Conservation (phyloP, 2,888 invertebrate species). For the Cryptocephalus primarius region DNA sequence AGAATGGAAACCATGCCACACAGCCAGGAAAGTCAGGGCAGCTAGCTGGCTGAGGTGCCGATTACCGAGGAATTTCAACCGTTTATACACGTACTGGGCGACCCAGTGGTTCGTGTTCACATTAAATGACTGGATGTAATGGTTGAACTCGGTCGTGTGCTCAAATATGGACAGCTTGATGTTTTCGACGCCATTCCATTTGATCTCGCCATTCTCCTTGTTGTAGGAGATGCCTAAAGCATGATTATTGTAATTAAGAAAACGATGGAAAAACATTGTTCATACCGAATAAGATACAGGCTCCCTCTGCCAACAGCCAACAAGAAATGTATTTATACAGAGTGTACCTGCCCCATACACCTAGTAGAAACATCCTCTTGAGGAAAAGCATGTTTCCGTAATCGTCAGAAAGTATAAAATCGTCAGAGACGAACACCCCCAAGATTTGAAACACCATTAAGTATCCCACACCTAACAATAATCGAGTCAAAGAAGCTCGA, state of each 20-base stretch:
- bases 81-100: conserved; percentile 86
- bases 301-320: conserved; percentile 86
- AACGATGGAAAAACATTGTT: background rate
- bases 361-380: conserved; percentile 54
- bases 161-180: conserved; percentile 76
- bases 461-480: conserved; percentile 60
- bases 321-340: conserved; percentile 89
- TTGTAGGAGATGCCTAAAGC: conserved; percentile 74
- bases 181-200: conserved; percentile 87
- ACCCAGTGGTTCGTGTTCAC: conserved; percentile 94
- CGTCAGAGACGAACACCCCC: conserved; percentile 56
- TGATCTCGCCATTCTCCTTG: conserved; percentile 44
- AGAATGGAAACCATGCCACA: conserved; percentile 93
- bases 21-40: conserved; percentile 76
- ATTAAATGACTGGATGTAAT: conserved; percentile 87
- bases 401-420: conserved; percentile 57
- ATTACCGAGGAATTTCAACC: conserved; percentile 83
- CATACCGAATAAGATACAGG: conserved; percentile 48
- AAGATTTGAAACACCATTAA: conserved; percentile 65
- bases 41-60: conserved; percentile 67
- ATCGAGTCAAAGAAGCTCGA: conserved; percentile 47
- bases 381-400: conserved; percentile 45
- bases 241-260: conserved; percentile 14
- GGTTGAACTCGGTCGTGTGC: conserved; percentile 70
- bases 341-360: conserved; percentile 75